Conservation (phyloP, 2,797 vertebrate genomes). For the Sebastes hubbsi region DNA sequence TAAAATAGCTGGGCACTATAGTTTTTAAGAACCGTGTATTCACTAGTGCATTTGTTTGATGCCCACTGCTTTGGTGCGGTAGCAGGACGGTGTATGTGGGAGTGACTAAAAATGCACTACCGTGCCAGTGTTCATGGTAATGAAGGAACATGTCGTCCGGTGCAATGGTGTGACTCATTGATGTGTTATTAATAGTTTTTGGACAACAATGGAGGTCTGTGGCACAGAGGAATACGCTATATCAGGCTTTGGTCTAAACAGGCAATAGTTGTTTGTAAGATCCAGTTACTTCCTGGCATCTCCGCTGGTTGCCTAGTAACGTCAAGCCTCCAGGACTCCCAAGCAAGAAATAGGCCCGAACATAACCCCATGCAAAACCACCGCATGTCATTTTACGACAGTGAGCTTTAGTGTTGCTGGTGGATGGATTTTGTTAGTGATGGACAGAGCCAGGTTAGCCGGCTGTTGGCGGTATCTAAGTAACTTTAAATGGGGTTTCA, state of each 20-base stretch:
- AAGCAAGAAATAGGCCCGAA: neutral
- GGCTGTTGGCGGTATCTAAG: neutral
- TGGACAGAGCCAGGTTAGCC: neutral
- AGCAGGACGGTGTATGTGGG: neutral
- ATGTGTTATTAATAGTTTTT: neutral
- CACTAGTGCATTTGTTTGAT: neutral
- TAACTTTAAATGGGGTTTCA: neutral
- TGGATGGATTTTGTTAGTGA: neutral
- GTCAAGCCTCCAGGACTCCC: neutral
- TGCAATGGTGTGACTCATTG: constrained; percentile 5
- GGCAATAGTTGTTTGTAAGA: neutral
- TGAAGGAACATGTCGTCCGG: neutral
- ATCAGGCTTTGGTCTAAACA: neutral
- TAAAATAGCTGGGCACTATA: neutral
- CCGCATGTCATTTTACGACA: neutral
- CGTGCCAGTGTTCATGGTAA: constrained; percentile 2
- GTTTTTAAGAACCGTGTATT: neutral
- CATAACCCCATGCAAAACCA: neutral
- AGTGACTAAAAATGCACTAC: neutral
- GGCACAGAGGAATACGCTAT: neutral
- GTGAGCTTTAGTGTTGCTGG: neutral
- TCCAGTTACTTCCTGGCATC: neutral
- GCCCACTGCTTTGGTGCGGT: neutral
- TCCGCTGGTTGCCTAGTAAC: neutral
- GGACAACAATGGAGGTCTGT: neutral